A percentile compares a stretch with the other conserved stretches of the same genome.
Evolutionary conservation across 2,113 vertebrate genomes (phyloP).

Genomic region (Heterotis niloticus): DNA sequence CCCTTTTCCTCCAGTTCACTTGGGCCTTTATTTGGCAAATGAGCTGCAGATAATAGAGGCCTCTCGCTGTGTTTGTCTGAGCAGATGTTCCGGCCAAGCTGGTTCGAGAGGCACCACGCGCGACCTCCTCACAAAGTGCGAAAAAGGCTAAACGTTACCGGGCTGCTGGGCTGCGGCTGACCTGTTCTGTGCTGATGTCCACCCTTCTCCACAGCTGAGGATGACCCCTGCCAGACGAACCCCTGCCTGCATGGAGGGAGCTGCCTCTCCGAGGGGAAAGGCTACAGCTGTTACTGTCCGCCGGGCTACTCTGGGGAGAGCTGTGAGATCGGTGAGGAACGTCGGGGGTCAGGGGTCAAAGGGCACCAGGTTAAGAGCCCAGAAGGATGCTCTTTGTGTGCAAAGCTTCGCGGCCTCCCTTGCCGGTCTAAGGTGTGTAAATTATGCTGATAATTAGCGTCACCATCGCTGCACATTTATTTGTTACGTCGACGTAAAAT

Average conservation of each 20-base stretch:
- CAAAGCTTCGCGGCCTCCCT: background rate
- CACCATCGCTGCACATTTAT: background rate
- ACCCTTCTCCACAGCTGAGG: conserved; percentile 55
- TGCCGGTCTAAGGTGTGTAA: background rate
- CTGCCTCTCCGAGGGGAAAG: conserved; percentile 72
- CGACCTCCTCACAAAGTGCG: background rate
- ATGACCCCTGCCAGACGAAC: conserved; percentile 80
- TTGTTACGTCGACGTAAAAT: background rate
- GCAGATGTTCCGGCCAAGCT: background rate
- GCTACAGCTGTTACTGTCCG: conserved; percentile 83
- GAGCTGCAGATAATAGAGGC: background rate
- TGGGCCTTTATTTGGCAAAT: background rate
- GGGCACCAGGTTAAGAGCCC: conserved; percentile 31
- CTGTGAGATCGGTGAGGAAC: conserved; percentile 88
- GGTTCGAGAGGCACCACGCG: no score
- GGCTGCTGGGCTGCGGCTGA: background rate
- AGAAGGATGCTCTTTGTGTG: conserved; percentile 4
- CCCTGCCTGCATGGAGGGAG: conserved; percentile 90
- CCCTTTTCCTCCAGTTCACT: background rate
- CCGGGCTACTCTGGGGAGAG: conserved; percentile 88
- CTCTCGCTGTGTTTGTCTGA: background rate
- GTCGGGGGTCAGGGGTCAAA: conserved; percentile 30
- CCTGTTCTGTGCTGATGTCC: background rate
- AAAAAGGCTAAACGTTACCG: no score
- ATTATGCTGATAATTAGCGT: background rate